These are phyloP conservation scores for Etia nguti DNA, from an alignment of 2,113 vertebrate species.

Conservation along the genomic window DNA sequence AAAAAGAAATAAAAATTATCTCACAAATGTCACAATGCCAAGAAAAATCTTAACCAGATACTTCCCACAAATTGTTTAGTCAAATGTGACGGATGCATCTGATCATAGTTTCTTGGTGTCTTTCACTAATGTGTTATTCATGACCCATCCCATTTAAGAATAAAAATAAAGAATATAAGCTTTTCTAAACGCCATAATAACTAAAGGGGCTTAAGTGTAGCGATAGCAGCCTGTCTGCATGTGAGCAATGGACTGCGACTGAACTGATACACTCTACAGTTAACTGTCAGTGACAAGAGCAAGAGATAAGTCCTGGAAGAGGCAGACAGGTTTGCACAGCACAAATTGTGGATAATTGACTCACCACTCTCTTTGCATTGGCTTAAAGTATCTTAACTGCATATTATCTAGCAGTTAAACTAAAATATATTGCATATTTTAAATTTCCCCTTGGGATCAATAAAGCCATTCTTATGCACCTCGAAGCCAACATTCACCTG, in stretches of 20 bases:
- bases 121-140: not conserved
- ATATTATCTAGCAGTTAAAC: not conserved
- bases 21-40: not conserved
- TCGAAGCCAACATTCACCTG: conserved; percentile 73
- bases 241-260: conserved; percentile 9
- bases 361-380: not conserved
- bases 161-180: not conserved
- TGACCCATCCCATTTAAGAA: not conserved
- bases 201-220: not conserved
- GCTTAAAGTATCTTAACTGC: not conserved
- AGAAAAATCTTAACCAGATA: not conserved
- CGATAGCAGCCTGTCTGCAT: not conserved
- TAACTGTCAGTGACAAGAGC: conserved; percentile 52
- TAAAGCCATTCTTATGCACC: not conserved
- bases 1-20: not conserved
- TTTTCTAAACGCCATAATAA: not conserved
- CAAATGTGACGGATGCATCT: not conserved
- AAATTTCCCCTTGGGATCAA: not conserved
- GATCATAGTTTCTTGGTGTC: not conserved
- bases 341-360: not conserved
- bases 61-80: not conserved
- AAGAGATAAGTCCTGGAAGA: conserved; percentile 20
- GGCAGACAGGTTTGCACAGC: not conserved
- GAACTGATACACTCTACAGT: conserved; percentile 40
- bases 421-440: not conserved